Base-by-base conservation (phyloP, 2,797 vertebrate genomes). In the Catharus ustulatus region DNA sequence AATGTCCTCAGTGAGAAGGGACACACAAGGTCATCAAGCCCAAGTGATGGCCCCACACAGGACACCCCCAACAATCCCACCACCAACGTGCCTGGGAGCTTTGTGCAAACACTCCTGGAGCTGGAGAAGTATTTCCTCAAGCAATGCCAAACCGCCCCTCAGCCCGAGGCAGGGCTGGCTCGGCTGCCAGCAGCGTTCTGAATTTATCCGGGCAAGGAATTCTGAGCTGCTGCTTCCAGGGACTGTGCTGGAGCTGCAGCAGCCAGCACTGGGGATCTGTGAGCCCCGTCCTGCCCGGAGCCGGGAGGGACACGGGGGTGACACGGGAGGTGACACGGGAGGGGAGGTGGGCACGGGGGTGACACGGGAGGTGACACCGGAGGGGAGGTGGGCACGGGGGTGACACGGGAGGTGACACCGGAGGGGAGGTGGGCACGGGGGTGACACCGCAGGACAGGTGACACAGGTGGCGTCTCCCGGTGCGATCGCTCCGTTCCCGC, bases 101-200 rank as follows among this genome's bases (percentile, higher is more conserved):
- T 22, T 30, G 43, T 22, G 29, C 72, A 69, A 63, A 45, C 20
- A 6, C 29, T 30, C 49, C 72, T 4, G 34, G 24, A 45, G 24
- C 57, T 18, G 24, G 6, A 63, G 43, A 55, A 45, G 11, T 0
- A 26, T 15, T 49, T 51, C 79, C 78, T 49, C 27, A 12, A 83
- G 79, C 49, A 42, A 7, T 0, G 42, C 29, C 87, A 66, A 61
- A 61, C 22, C 1, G 0, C 34, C 63, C 17, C 22, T 2, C n/a
- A 10, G 52, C 75, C 34, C 1, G 1, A 11, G 48, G 49, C 55
- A 12, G 38, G 57, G 77, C 29, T 18, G 62, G 45, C 58, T 30
- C 16, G 43, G n/a, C 57, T 58, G 10, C 10, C 46, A 30, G 10
- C 48, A 9, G 79, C 10, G 1, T 1, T 3, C 5, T 0, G 15